These are phyloP conservation scores for Drosophila nebulosa DNA, from an alignment of 1,140 invertebrate genomes.

Conservation along the genomic window DNA sequence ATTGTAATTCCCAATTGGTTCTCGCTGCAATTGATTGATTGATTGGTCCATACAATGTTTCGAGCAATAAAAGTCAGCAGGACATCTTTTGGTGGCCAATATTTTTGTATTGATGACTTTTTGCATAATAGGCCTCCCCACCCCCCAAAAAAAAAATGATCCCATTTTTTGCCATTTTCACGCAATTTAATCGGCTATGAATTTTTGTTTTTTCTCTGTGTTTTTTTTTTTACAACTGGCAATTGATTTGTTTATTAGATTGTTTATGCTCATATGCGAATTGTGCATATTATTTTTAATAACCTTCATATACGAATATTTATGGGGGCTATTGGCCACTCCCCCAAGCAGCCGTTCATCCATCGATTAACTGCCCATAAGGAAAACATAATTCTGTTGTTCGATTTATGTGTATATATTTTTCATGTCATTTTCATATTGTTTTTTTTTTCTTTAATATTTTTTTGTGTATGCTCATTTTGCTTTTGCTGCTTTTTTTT, in stretches of 20 bases:
- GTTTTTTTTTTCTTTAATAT: slow-evolving; percentile 46
- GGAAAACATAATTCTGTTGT: slow-evolving; percentile 39
- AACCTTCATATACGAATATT: slow-evolving; percentile 9
- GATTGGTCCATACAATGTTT: no score
- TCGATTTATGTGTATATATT: slow-evolving; percentile 54
- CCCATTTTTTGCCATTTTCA: not conserved
- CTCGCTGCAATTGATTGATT: no score
- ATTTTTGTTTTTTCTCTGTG: not conserved
- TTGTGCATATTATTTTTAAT: slow-evolving; percentile 13
- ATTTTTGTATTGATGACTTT: not conserved
- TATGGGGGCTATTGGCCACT: no score
- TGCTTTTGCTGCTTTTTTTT: not conserved
- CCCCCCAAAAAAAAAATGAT: no score
- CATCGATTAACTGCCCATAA: slow-evolving; percentile 33
- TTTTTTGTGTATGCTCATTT: not conserved
- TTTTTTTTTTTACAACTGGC: slow-evolving; percentile 11
- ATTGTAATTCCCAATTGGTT: no score
- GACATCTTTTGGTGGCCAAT: not conserved
- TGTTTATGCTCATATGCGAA: slow-evolving; percentile 20
- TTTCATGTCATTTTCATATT: slow-evolving; percentile 64
- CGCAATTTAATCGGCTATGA: slow-evolving; percentile 3
- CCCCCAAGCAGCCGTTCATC: not conserved
- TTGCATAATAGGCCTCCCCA: not conserved
- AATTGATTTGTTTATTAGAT: slow-evolving; percentile 49
- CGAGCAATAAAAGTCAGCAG: not conserved